phyloP scores from a whole-genome alignment of 2,113 vertebrate species.

The Macrotis lagotis region DNA sequence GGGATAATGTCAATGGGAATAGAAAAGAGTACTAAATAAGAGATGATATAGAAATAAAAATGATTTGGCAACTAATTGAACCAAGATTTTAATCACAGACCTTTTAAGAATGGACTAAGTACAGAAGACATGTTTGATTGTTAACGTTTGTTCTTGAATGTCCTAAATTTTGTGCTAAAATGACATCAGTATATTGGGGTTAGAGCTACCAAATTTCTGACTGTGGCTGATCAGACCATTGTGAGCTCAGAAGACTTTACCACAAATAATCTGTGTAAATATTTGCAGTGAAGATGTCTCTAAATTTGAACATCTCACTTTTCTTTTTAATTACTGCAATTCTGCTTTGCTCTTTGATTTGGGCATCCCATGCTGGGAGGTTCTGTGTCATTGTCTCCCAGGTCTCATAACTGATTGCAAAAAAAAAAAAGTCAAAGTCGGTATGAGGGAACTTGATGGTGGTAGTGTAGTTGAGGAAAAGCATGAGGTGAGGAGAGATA shows the following conservation, averaged over 20 bases:
- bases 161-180: too few relatives aligned
- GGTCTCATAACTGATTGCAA: not conserved
- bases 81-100: not conserved
- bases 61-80: not conserved
- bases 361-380: not conserved
- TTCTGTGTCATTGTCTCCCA: not conserved
- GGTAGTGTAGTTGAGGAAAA: not conserved
- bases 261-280: not conserved
- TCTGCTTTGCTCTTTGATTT: not conserved
- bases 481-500: not conserved
- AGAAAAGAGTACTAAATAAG: not conserved
- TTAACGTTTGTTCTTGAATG: not conserved
- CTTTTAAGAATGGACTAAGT: not conserved
- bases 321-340: not conserved
- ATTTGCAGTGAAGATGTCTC: not conserved
- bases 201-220: not conserved
- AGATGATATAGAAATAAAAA: not conserved
- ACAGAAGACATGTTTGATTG: not conserved
- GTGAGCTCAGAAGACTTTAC: not conserved
- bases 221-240: not conserved
- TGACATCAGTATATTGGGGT: too few relatives aligned
- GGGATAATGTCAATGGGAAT: not conserved
- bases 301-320: not conserved
- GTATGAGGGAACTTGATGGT: not conserved
- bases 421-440: not conserved